Conservation (phyloP, 2,797 vertebrate species). For the Enteromius argenteus region DNA sequence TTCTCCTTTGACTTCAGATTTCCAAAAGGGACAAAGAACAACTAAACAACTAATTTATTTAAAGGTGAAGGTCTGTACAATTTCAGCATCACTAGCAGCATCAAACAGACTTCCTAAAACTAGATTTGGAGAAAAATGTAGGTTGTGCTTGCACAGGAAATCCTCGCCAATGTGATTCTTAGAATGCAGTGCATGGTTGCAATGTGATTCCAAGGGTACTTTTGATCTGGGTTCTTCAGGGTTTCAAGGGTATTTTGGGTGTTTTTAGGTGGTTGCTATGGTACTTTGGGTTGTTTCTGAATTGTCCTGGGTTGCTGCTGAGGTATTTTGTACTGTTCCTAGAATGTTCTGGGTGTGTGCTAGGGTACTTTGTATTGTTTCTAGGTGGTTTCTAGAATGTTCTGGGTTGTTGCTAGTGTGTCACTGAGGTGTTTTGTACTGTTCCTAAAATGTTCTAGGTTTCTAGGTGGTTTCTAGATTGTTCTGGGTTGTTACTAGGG, state of each 20-base stretch:
- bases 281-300: not conserved
- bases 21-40: slow-evolving; percentile 1
- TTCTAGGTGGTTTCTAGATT: not conserved
- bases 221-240: not conserved
- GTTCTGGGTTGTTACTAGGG: not conserved
- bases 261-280: not conserved
- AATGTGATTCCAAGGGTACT: not conserved
- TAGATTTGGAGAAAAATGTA: not conserved
- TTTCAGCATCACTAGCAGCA: slow-evolving; percentile 5
- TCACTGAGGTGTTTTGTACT: too few relatives aligned
- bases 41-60: not conserved
- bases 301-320: too few relatives aligned
- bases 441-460: too few relatives aligned
- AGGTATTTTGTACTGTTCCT: too few relatives aligned
- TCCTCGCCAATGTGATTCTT: not conserved
- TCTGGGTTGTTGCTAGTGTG: not conserved
- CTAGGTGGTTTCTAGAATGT: not conserved
- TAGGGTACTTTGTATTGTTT: not conserved
- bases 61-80: slow-evolving; percentile 7
- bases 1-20: slow-evolving; percentile 2
- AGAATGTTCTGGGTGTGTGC: too few relatives aligned
- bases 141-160: not conserved
- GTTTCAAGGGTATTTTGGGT: not conserved
- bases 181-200: not conserved
- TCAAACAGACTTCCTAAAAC: slow-evolving; percentile 4